Evolutionary conservation across 1,140 invertebrate species (phyloP).

Genomic region (Dreissena polymorpha): DNA sequence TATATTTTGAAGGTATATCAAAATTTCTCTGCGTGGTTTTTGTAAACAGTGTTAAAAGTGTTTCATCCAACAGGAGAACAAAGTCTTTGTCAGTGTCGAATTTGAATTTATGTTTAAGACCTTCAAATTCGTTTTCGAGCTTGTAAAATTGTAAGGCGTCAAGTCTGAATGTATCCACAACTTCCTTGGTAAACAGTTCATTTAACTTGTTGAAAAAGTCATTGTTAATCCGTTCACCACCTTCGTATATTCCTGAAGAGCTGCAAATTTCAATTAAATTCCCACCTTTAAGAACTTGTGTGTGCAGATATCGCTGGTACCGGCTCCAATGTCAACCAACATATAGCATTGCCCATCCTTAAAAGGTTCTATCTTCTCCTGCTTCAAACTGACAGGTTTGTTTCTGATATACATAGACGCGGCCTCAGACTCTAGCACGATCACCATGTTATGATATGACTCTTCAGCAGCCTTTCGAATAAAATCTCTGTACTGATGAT

Average conservation of each 20-base stretch:
- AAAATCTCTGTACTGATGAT: conserved; percentile 35
- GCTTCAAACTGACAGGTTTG: neutral
- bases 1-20: neutral
- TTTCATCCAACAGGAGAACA: too few relatives aligned
- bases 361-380: neutral
- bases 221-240: neutral
- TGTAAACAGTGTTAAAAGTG: too few relatives aligned
- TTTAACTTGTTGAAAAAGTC: neutral
- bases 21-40: neutral
- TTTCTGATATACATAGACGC: conserved; percentile 51
- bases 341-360: conserved; percentile 37
- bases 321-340: conserved; percentile 49
- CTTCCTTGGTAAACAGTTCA: neutral
- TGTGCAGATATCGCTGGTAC: too few relatives aligned
- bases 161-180: neutral
- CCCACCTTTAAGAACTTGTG: conserved; percentile 1
- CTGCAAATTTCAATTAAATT: neutral
- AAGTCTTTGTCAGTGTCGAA: neutral
- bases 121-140: too few relatives aligned
- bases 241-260: neutral
- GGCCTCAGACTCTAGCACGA: conserved; percentile 54
- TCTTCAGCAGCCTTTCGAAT: too few relatives aligned
- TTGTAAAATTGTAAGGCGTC: neutral
- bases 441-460: conserved; percentile 10
- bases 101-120: neutral